A percentile compares a stretch with the other conserved stretches of the same genome.
phyloP scores from a whole-genome alignment of 2,113 vertebrate species.

The Tragulus kanchil region DNA sequence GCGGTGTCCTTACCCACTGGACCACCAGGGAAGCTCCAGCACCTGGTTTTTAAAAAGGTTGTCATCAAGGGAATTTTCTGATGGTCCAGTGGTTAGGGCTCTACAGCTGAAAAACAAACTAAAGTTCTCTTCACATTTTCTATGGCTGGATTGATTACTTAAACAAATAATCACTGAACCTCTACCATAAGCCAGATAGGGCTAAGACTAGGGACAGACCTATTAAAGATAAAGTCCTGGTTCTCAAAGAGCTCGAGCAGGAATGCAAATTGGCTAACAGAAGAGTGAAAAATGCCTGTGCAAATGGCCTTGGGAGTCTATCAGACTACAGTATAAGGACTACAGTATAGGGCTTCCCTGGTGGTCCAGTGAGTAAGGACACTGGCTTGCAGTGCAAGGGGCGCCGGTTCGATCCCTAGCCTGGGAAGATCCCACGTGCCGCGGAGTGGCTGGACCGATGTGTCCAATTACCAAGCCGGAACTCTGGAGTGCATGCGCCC shows the following conservation, averaged over 20 bases:
- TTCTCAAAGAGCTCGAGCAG: not conserved
- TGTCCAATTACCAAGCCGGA: no score
- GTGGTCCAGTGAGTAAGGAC: no score
- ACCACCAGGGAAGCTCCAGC: no score
- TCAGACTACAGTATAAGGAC: not conserved
- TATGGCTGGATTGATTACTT: not conserved
- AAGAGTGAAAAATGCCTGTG: not conserved
- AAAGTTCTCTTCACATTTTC: not conserved
- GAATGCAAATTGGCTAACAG: not conserved
- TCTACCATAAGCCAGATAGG: not conserved
- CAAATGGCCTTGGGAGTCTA: not conserved
- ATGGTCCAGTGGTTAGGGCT: not conserved
- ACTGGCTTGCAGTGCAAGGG: no score
- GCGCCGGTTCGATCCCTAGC: no score
- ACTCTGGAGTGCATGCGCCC: no score
- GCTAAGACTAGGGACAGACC: not conserved
- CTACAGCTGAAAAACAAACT: not conserved
- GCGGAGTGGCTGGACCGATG: no score
- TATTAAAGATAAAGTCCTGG: not conserved
- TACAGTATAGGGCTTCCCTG: no score
- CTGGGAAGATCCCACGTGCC: no score
- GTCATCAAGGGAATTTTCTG: not conserved
- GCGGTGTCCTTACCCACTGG: no score
- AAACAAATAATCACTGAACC: conserved; percentile 6
- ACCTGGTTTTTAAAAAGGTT: not conserved